Evolutionary conservation across 2,888 invertebrate genomes (phyloP).

Genomic region (Graphium colonna): DNA sequence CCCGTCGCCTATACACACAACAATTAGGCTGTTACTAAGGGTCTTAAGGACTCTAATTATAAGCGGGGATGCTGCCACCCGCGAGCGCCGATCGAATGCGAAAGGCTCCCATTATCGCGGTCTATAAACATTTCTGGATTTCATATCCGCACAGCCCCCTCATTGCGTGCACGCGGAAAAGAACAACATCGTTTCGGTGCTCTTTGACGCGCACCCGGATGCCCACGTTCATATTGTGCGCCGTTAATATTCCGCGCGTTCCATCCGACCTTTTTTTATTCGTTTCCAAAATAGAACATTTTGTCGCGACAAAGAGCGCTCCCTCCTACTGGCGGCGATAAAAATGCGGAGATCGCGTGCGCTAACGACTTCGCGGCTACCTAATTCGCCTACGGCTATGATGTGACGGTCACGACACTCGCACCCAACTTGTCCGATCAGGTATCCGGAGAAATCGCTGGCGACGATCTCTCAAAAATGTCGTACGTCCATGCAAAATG

Average conservation of each 20-base stretch:
- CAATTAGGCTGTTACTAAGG: conserved; percentile 70
- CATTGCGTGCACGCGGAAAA: conserved; percentile 76
- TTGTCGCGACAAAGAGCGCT: conserved; percentile 75
- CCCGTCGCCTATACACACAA: conserved; percentile 37
- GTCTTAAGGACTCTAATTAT: conserved; percentile 72
- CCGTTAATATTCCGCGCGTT: conserved; percentile 77
- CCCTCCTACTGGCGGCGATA: conserved; percentile 66
- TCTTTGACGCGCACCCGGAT: conserved; percentile 76
- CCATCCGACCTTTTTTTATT: conserved; percentile 79
- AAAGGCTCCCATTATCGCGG: conserved; percentile 66
- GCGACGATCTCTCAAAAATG: not conserved
- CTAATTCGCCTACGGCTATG: conserved; percentile 49
- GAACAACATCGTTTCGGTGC: conserved; percentile 78
- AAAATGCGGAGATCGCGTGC: conserved; percentile 64
- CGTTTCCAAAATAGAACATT: conserved; percentile 80
- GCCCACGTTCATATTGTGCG: conserved; percentile 77
- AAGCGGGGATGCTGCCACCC: conserved; percentile 61
- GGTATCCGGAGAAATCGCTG: too few species aligned
- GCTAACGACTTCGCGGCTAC: conserved; percentile 50
- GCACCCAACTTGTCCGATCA: not conserved
- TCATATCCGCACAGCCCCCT: conserved; percentile 68
- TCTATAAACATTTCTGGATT: conserved; percentile 76
- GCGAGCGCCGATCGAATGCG: conserved; percentile 69
- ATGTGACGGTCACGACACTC: conserved; percentile 19
- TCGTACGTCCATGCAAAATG: not conserved